Percentiles rank a stretch among this genome's conserved stretches.
Evolutionary conservation across 1,140 invertebrate species (phyloP).

Genomic region (Habropoda laboriosa): DNA sequence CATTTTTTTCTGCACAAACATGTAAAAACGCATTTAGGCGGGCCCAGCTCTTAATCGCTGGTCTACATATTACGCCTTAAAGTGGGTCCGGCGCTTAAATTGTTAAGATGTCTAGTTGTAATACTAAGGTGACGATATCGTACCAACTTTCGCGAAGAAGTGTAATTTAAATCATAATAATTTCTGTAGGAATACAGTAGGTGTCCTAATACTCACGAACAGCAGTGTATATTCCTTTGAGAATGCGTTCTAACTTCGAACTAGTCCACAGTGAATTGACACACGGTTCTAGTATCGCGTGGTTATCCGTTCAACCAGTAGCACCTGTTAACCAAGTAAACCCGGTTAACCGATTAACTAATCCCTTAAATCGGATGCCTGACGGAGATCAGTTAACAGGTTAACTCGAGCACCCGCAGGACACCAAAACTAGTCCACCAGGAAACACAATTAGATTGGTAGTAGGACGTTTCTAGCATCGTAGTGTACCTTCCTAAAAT

Average conservation of each 20-base stretch:
- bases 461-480: conserved; percentile 1
- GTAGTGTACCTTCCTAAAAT: not conserved
- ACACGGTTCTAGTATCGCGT: conserved; percentile 5
- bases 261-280: not conserved
- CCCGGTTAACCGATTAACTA: conserved; percentile 53
- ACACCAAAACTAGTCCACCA: conserved; percentile 2
- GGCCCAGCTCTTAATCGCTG: no score
- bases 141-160: no score
- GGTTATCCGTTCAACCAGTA: conserved; percentile 31
- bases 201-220: no score
- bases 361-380: conserved; percentile 40
- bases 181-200: no score
- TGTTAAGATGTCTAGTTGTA: no score
- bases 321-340: conserved; percentile 45
- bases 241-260: not conserved
- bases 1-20: no score
- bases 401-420: conserved; percentile 26
- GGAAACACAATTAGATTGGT: conserved; percentile 6
- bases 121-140: no score
- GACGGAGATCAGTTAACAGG: conserved; percentile 42
- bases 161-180: no score
- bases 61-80: no score
- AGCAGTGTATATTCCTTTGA: not conserved
- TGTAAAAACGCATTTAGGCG: no score
- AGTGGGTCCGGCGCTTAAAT: no score